phyloP scores from a whole-genome alignment of 1,140 invertebrate genomes.

The Ooceraea biroi region DNA sequence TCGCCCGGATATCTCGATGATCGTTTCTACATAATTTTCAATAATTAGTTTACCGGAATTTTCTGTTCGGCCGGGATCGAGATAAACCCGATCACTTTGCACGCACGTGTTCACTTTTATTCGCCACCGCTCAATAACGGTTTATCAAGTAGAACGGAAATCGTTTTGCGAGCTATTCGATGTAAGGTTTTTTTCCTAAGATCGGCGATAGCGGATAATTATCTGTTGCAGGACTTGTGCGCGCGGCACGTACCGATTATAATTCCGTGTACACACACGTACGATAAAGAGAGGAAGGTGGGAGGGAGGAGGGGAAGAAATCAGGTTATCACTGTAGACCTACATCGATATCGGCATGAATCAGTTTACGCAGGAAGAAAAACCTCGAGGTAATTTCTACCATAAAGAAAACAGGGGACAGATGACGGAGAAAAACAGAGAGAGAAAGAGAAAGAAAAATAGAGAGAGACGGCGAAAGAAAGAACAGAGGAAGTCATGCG shows the following conservation, averaged over 20 bases:
- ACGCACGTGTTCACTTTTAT: not conserved
- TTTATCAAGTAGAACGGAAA: slow-evolving; percentile 13
- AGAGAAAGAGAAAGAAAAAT: not conserved
- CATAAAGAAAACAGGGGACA: not conserved
- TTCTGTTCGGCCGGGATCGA: too few relatives aligned
- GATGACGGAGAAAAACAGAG: not conserved
- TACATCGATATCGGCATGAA: slow-evolving; percentile 7
- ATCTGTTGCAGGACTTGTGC: not conserved
- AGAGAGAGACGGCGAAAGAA: not conserved
- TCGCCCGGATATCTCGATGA: too few relatives aligned
- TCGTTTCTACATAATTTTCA: too few relatives aligned
- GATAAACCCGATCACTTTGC: too few relatives aligned
- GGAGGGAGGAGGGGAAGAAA: not conserved
- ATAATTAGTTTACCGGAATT: too few relatives aligned
- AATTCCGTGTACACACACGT: not conserved
- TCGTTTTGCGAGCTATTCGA: not conserved
- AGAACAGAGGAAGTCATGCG: slow-evolving; percentile 60
- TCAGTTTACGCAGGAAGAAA: not conserved
- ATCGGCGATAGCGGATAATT: slow-evolving; percentile 2
- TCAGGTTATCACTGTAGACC: slow-evolving; percentile 11
- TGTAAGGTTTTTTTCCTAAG: too few relatives aligned
- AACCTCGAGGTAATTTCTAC: not conserved
- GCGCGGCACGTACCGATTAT: not conserved
- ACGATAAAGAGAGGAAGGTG: not conserved
- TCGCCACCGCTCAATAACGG: not conserved